phyloP scores from a whole-genome alignment of 2,797 vertebrate species.

The Lepus townsendii region DNA sequence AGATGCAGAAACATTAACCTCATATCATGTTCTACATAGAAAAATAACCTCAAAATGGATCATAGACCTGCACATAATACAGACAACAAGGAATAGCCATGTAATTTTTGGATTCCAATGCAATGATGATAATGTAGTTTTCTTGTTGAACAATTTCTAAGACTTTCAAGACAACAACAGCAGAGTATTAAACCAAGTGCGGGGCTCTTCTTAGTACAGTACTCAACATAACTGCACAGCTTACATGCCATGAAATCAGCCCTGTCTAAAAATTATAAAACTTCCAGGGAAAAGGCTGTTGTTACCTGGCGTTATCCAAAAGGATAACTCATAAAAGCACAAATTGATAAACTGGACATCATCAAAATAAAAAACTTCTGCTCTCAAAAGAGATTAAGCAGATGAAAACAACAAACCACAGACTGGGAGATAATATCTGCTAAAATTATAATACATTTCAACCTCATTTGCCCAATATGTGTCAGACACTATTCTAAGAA shows the following conservation, averaged over 20 bases:
- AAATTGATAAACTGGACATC: not conserved
- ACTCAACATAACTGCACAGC: not conserved
- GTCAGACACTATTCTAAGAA: not conserved
- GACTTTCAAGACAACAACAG: not conserved
- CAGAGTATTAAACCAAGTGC: not conserved
- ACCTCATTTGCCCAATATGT: not conserved
- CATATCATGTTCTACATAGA: not conserved
- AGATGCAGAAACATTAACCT: not conserved
- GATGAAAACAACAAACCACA: constrained; percentile 48
- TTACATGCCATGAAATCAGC: not conserved
- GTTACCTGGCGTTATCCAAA: not conserved
- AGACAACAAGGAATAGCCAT: not conserved
- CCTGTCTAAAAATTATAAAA: not conserved
- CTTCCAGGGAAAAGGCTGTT: not conserved
- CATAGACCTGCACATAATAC: not conserved
- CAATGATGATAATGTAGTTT: not conserved
- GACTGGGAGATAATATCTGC: not conserved
- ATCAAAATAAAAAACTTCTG: constrained; percentile 29
- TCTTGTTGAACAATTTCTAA: constrained; percentile 32
- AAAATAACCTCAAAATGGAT: constrained; percentile 4
- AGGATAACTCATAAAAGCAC: not conserved
- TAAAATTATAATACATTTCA: constrained; percentile 4
- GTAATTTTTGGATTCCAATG: not conserved
- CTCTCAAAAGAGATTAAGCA: constrained; percentile 26
- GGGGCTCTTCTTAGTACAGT: not conserved